phyloP scores from a whole-genome alignment of 2,888 invertebrate genomes.

The Gortyna flavago region DNA sequence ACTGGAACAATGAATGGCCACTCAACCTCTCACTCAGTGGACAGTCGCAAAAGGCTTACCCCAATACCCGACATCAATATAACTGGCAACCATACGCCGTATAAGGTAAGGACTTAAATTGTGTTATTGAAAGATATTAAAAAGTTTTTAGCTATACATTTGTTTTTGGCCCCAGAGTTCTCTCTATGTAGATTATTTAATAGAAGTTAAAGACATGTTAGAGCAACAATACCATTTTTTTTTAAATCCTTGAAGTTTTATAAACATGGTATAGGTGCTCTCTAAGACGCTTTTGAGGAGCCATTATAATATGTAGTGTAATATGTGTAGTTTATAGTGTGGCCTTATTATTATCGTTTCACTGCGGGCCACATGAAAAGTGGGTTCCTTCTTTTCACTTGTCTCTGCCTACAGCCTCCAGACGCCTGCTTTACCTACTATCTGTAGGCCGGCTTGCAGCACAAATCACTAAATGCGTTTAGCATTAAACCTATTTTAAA shows the following conservation, averaged over 20 bases:
- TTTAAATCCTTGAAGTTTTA: too few species aligned
- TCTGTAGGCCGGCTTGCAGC: neutral
- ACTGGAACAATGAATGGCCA: conserved; percentile 87
- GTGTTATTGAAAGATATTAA: neutral
- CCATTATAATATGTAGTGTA: too few species aligned
- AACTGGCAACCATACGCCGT: conserved; percentile 92
- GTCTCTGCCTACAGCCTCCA: neutral
- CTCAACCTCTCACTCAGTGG: conserved; percentile 85
- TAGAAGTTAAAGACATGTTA: neutral
- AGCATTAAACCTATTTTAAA: neutral
- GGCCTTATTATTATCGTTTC: neutral
- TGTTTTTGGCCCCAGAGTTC: neutral
- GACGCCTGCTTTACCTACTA: too few species aligned
- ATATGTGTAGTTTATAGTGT: neutral
- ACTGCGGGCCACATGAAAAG: neutral
- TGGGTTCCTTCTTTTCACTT: neutral
- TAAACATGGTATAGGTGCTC: neutral
- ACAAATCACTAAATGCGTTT: neutral
- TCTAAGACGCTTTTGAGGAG: neutral
- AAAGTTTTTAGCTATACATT: neutral
- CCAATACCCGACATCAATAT: conserved; percentile 93
- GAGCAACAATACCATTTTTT: too few species aligned
- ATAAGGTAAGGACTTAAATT: conserved; percentile 90
- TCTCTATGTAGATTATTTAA: neutral
- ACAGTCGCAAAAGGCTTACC: conserved; percentile 91